These are phyloP conservation scores for Ptiloglossa arizonensis DNA, from an alignment of 1,140 invertebrate species.

Conservation along the genomic window DNA sequence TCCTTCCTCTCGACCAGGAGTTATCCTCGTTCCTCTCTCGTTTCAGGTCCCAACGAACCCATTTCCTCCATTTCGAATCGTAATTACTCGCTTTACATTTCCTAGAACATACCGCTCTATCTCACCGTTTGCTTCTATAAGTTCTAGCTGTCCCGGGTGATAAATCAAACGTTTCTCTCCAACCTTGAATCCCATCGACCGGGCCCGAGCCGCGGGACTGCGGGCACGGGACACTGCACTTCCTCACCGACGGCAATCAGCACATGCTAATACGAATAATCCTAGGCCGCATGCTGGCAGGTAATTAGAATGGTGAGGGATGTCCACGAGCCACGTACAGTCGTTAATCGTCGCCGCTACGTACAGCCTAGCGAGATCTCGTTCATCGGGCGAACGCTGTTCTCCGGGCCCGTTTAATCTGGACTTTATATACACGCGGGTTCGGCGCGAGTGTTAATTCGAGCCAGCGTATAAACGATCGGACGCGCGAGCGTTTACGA, in stretches of 20 bases:
- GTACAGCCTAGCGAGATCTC: constrained; percentile 3
- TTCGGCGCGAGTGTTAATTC: constrained; percentile 11
- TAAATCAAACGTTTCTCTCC: constrained; percentile 57
- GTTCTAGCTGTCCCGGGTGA: constrained; percentile 46
- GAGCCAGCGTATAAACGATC: constrained; percentile 14
- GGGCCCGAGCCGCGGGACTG: neutral
- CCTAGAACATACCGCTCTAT: constrained; percentile 11
- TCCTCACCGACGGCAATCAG: constrained; percentile 62
- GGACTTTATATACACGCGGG: neutral
- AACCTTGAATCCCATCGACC: constrained; percentile 37
- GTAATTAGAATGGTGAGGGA: constrained; percentile 69
- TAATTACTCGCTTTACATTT: constrained; percentile 42
- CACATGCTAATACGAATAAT: constrained; percentile 70
- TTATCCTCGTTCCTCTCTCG: neutral
- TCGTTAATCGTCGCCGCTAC: constrained; percentile 51
- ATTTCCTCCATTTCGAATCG: constrained; percentile 16
- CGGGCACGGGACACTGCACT: constrained; percentile 7
- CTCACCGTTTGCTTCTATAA: constrained; percentile 36
- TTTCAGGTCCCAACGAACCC: neutral
- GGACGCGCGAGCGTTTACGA: neutral
- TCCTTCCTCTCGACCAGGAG: neutral
- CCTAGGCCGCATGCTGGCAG: constrained; percentile 64
- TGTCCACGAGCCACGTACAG: constrained; percentile 61
- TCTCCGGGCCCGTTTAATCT: constrained; percentile 34
- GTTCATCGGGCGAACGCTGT: constrained; percentile 9